These are phyloP conservation scores for Antrozous pallidus DNA, from an alignment of 2,797 vertebrate species.

Conservation along the genomic window DNA sequence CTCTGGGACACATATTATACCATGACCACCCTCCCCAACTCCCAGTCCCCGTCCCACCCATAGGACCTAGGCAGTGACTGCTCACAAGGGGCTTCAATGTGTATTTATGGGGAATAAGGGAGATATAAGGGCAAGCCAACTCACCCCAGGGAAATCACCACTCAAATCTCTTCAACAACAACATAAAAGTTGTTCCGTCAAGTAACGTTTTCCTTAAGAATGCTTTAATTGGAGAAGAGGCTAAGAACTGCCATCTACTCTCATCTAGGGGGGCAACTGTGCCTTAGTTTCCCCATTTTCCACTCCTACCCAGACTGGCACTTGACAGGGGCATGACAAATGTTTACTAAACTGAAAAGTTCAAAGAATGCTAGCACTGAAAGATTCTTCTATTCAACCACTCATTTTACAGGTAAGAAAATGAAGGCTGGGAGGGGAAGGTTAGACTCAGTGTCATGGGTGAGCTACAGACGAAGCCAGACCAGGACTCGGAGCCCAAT, in stretches of 20 bases:
- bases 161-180: not conserved
- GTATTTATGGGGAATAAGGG: not conserved
- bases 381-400: not conserved
- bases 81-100: not conserved
- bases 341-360: conserved; percentile 35
- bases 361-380: not conserved
- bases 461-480: not conserved
- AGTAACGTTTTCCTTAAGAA: conserved; percentile 14
- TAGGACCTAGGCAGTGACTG: not conserved
- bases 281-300: conserved; percentile 16
- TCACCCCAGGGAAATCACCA: not conserved
- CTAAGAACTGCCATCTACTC: conserved; percentile 12
- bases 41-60: not conserved
- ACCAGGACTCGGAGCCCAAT: not conserved
- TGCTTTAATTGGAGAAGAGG: not conserved
- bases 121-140: not conserved
- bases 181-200: not conserved
- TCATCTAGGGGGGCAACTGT: not conserved
- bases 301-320: conserved; percentile 36
- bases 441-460: not conserved
- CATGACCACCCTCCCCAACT: not conserved
- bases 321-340: conserved; percentile 7
- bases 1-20: not conserved
- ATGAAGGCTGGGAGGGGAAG: not conserved
- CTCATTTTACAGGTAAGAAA: not conserved